phyloP scores from a whole-genome alignment of 2,888 invertebrate species.

The Melanostoma mellinum region DNA sequence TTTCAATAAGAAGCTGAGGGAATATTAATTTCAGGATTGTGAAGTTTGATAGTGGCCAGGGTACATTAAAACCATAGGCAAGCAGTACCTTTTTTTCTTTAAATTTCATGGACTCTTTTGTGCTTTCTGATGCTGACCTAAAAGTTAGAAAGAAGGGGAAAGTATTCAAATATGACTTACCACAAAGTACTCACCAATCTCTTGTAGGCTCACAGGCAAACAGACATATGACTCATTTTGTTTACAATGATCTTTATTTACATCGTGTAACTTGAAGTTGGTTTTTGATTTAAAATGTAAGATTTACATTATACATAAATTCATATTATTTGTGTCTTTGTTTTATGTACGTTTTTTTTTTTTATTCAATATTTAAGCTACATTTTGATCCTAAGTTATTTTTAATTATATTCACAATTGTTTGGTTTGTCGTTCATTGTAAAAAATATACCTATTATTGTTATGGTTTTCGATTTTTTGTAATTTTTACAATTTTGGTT shows the following conservation, averaged over 20 bases:
- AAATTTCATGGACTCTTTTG: too few relatives aligned
- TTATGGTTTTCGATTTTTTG: slow-evolving; percentile 47
- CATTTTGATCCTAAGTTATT: slow-evolving; percentile 52
- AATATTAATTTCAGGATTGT: too few relatives aligned
- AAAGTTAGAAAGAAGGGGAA: too few relatives aligned
- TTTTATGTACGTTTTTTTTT: slow-evolving; percentile 12
- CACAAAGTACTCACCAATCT: background rate
- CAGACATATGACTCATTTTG: background rate
- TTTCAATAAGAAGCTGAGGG: too few relatives aligned
- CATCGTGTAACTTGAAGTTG: slow-evolving; percentile 57
- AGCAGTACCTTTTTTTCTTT: too few relatives aligned
- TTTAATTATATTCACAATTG: slow-evolving; percentile 51
- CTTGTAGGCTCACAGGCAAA: background rate
- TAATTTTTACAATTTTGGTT: slow-evolving; percentile 35
- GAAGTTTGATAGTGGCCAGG: too few relatives aligned
- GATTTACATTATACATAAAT: slow-evolving; percentile 34
- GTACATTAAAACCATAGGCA: too few relatives aligned
- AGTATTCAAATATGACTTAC: background rate
- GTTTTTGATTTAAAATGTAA: slow-evolving; percentile 53
- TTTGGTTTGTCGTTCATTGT: slow-evolving; percentile 54
- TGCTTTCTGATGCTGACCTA: too few relatives aligned
- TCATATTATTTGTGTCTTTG: background rate
- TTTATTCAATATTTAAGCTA: slow-evolving; percentile 49
- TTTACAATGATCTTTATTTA: slow-evolving; percentile 58
- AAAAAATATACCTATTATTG: slow-evolving; percentile 67